Base-by-base conservation (phyloP, 2,888 invertebrate species). In the Portevinia maculata region DNA sequence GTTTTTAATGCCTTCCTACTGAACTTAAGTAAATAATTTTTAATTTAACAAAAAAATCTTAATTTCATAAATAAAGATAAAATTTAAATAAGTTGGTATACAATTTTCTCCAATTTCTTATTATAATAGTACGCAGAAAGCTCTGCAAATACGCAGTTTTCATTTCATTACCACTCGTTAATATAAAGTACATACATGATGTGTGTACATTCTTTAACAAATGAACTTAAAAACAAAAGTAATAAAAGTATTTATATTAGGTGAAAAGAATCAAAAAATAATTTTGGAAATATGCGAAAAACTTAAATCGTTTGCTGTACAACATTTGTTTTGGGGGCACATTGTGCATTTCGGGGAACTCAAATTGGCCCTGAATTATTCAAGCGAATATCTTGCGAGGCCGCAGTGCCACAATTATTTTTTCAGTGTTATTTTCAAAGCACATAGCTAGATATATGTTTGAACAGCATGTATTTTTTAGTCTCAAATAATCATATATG, bases 191-290 rank as follows among this genome's bases (percentile, higher is more conserved):
- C n/a, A n/a, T n/a, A n/a, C n/a, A n/a, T n/a, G n/a, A n/a, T n/a
- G n/a, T n/a, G n/a, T n/a, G n/a, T n/a, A n/a, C 9, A 46, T 13
- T 37, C 34, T 37, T 44, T 52, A 24, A 73, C 53, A 53, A 73
- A 46, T 73, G 62, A 73, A 73, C 19, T 53, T 37, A 52, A 9
- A 28, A 53, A 62, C 41, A 21, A 57, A 21, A 53, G 28, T 67
- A 64, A 74, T 74, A 50, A 44, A 64, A 34, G 24, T 24, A 24
- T 5, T 57, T 69, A 46, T 59, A 60, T 60, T 60, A 75, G 13
- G 39, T 52, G 69, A 57, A 39, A 64, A 52, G 11, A 19, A 15
- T 74, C 74, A 67, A 79, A 79, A 79, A 69, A 79, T 79, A 79
- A 62, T 79, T 74, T 74, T 70, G 69, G 69, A 79, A 69, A 64